Percentiles rank a stretch among this genome's conserved stretches.
Evolutionary conservation across 2,113 vertebrate genomes (phyloP).

Genomic region (Ovis aries): ARS-UI_Ramb_v3.0 NC_056057.1:36356001-36356500

Average conservation of each 20-base stretch:
- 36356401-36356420: slow-evolving; percentile 12
- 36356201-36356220: neutral
- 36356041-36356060: neutral
- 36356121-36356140: neutral
- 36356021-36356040: neutral
- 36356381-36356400: slow-evolving; percentile 36
- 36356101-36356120: neutral
- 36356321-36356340: slow-evolving; percentile 47
- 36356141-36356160: neutral
- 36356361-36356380: slow-evolving; percentile 59
- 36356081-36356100: neutral
- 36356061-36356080: neutral
- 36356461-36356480: neutral
- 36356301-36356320: slow-evolving; percentile 29
- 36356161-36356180: neutral
- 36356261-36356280: slow-evolving; percentile 49
- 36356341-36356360: slow-evolving; percentile 37
- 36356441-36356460: slow-evolving; percentile 48
- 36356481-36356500: neutral
- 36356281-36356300: slow-evolving; percentile 50
- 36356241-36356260: neutral
- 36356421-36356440: neutral
- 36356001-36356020: neutral
- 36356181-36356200: neutral
- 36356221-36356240: neutral